Percentiles rank a stretch among this genome's conserved stretches.
These are phyloP conservation scores for Cygnus buccinator DNA, from an alignment of 2,113 vertebrate species.

Conservation along the genomic window DNA sequence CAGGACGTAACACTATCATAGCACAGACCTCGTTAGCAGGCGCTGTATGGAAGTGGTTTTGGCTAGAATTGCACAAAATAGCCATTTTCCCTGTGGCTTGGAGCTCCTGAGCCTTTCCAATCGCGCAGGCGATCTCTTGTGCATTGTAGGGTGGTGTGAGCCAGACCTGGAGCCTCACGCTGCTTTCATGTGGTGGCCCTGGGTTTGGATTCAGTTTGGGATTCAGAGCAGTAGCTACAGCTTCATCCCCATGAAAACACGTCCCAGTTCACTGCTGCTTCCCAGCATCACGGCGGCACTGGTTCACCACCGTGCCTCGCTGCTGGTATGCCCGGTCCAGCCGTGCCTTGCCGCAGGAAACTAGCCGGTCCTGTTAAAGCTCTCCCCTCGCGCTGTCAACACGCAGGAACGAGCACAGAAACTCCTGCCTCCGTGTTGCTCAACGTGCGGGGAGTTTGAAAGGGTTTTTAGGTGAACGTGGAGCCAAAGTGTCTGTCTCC, in stretches of 20 bases:
- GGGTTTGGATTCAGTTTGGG: conserved; percentile 1
- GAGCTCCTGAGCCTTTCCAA: background rate
- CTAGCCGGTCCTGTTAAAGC: conserved; percentile 20
- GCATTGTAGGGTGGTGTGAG: background rate
- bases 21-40: background rate
- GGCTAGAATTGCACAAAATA: background rate
- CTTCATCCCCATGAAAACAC: background rate
- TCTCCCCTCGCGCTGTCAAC: conserved; percentile 31
- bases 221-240: background rate
- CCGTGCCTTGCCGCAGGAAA: background rate
- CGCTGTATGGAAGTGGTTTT: background rate
- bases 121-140: rapidly evolving
- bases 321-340: background rate
- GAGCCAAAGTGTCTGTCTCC: conserved; percentile 64
- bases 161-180: background rate
- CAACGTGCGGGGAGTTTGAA: background rate
- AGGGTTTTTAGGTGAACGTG: conserved; percentile 43
- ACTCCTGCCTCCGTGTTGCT: conserved; percentile 48
- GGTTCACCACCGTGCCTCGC: rapidly evolving
- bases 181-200: background rate
- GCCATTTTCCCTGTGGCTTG: background rate
- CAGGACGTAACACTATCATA: background rate
- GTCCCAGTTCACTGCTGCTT: background rate
- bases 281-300: background rate
- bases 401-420: conserved; percentile 35